Evolutionary conservation across 30 jellyfish, hydroid and myxozoan genomes (phyloP), one percentile per base, ranked within the genome.

Genomic region (Turritopsis dohrnii): DNA sequence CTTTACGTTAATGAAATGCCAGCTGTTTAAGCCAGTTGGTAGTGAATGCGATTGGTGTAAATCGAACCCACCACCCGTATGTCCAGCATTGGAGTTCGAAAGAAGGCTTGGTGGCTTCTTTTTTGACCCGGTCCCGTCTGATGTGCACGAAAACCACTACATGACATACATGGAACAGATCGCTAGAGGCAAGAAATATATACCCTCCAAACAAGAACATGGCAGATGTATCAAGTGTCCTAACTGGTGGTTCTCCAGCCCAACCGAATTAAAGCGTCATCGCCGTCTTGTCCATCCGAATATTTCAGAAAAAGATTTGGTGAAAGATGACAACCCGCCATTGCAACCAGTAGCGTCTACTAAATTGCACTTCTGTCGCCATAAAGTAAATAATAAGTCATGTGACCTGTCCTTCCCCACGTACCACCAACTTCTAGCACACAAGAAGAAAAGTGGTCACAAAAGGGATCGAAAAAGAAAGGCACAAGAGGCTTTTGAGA

Each of bases 231-330:
- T n/a, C 72, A 54, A 16, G 18, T 71, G 80, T 24, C 28, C 19
- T 16, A 71, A 71, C 23, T 71, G 19, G 80, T 71, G 80, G 80
- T 71, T 71, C 23, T 71, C 80, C 19, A 71, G 80, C 23, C 28
- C 19, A 18, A 71, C 80, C 16, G 80, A 23, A 24, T 16, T 71
- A 18, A 71, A 71, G 23, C 80, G 80, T 71, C 80, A 71, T 71
- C 80, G 80, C 28, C 80, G 80, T 19, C 16, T 71, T 18, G 28
- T 71, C 19, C 80, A 71, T 71, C 80, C 80, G 23, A 54, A 54
- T n/a, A 54, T n/a, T n/a, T 18, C 72, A 54, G 19, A 18, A 18
- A 54, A 54, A 54, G 72, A 54, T 54, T 16, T 54, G 72, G 72
- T 54, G 19, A 54, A 18, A n/a, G n/a, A 54, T n/a, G 19, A 54